A percentile compares a stretch with the other conserved stretches of the same genome.
Evolutionary conservation across 2,888 invertebrate species (phyloP).

Genomic region (Lissocephala sabroskyi): DNA sequence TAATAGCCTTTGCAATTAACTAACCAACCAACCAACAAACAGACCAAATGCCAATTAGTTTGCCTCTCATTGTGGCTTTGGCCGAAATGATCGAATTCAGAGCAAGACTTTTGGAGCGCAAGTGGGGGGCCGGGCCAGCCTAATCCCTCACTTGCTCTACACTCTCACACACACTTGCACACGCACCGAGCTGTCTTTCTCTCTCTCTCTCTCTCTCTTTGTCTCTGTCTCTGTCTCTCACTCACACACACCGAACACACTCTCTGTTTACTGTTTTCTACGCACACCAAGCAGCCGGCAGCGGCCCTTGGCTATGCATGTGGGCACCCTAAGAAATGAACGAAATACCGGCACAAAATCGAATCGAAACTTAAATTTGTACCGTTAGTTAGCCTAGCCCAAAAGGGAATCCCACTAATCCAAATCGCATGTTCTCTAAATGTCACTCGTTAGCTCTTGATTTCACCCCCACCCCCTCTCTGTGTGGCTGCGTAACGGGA

Average conservation of each 20-base stretch:
- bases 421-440: constrained; percentile 12
- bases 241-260: too few relatives aligned
- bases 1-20: constrained; percentile 40
- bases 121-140: constrained; percentile 7
- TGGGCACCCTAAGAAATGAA: too few relatives aligned
- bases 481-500: constrained; percentile 16
- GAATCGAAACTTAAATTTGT: too few relatives aligned
- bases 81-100: constrained; percentile 23
- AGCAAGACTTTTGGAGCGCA: neutral
- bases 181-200: constrained; percentile 1
- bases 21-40: constrained; percentile 25
- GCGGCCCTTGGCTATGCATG: too few relatives aligned
- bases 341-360: too few relatives aligned
- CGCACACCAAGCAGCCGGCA: too few relatives aligned
- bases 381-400: too few relatives aligned
- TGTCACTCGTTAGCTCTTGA: constrained; percentile 1
- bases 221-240: neutral
- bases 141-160: constrained; percentile 18
- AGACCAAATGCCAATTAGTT: constrained; percentile 27
- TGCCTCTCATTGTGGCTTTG: constrained; percentile 35
- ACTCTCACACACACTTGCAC: constrained; percentile 16
- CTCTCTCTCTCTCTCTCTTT: constrained; percentile 10
- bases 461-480: constrained; percentile 11
- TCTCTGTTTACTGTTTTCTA: too few relatives aligned
- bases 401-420: too few relatives aligned